phyloP scores from a whole-genome alignment of 2,797 vertebrate species.

The Phoeniculus purpureus region DNA sequence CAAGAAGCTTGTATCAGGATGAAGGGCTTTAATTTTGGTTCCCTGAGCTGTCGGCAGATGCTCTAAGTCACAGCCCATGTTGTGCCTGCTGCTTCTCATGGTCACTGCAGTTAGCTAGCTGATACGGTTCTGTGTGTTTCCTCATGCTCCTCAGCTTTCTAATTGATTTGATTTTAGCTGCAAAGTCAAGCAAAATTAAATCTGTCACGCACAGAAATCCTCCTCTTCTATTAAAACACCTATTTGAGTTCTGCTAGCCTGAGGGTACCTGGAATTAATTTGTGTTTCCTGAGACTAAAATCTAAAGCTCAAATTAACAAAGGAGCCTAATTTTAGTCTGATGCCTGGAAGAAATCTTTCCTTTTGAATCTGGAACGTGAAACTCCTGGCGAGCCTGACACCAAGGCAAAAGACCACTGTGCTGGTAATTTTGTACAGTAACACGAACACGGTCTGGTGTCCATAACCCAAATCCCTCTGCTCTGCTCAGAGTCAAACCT shows the following conservation, averaged over 20 bases:
- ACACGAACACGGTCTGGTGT: not conserved
- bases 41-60: not conserved
- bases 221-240: not conserved
- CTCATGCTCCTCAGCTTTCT: not conserved
- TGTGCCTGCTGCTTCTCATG: not conserved
- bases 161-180: not conserved
- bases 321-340: not conserved
- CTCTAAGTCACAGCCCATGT: not conserved
- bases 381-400: not conserved
- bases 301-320: constrained; percentile 15
- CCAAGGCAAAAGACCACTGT: not conserved
- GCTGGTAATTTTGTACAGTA: not conserved
- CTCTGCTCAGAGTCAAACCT: not conserved
- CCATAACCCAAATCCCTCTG: not conserved
- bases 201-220: not conserved
- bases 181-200: not conserved
- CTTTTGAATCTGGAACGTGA: not conserved
- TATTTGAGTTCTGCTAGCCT: not conserved
- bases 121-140: not conserved
- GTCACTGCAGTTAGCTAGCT: not conserved
- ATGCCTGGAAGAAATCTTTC: not conserved
- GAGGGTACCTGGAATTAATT: not conserved
- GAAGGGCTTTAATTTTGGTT: not conserved
- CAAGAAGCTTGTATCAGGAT: not conserved
- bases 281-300: not conserved